A percentile compares a stretch with the other conserved stretches of the same genome.
These are phyloP conservation scores for Megaceryle torquata DNA, from an alignment of 2,113 vertebrate genomes.

Conservation along the genomic window DNA sequence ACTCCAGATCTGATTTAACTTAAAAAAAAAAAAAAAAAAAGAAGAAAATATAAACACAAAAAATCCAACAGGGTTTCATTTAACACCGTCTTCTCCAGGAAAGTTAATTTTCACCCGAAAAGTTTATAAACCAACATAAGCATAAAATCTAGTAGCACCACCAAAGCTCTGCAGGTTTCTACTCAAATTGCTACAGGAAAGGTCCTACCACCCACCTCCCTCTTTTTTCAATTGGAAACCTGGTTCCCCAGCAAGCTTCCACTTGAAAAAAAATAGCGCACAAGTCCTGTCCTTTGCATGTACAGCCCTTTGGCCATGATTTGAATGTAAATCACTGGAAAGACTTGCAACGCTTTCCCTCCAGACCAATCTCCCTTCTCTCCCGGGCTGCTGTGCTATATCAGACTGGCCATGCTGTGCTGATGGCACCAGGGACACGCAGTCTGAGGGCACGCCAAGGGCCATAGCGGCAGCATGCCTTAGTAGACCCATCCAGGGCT, in stretches of 20 bases:
- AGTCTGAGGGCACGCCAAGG: background rate
- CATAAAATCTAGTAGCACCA: background rate
- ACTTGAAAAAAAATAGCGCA: background rate
- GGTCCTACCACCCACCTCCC: background rate
- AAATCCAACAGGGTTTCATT: background rate
- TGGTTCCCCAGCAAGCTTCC: background rate
- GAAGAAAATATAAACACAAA: background rate
- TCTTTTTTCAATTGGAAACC: background rate
- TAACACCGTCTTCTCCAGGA: background rate
- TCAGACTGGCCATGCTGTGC: background rate
- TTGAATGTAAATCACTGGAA: background rate
- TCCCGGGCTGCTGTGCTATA: accelerated
- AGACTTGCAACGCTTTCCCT: background rate
- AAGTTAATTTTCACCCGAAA: background rate
- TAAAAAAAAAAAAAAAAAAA: background rate
- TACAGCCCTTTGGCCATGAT: background rate
- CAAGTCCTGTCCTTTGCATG: background rate
- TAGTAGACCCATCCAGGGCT: background rate
- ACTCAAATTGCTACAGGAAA: background rate
- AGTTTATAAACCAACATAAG: background rate
- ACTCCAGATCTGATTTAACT: background rate
- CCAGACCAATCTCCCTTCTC: background rate
- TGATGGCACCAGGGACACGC: background rate
- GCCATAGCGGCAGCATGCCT: background rate
- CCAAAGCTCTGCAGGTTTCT: background rate